These are phyloP conservation scores for Kryptolebias marmoratus DNA, from an alignment of 2,113 vertebrate genomes.

Conservation along the genomic window DNA sequence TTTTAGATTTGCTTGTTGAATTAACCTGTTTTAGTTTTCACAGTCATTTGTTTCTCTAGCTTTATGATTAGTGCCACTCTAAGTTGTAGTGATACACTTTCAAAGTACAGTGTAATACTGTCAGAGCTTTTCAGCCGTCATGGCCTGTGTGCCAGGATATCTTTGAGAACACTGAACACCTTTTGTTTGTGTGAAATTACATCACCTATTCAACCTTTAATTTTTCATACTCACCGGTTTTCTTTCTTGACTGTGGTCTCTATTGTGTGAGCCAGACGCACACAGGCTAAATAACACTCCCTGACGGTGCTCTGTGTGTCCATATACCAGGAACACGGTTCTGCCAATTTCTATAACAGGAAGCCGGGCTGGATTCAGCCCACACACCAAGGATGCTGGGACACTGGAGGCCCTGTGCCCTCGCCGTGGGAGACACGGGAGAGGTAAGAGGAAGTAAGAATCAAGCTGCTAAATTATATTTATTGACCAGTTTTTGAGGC, in stretches of 20 bases:
- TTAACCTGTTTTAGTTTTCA: no score
- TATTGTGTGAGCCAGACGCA: conserved; percentile 53
- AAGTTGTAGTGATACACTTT: no score
- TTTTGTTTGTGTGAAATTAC: conserved; percentile 19
- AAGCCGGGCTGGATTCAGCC: conserved; percentile 68
- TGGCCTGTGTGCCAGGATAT: background rate
- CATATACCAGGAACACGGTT: conserved; percentile 41
- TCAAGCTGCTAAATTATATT: conserved; percentile 14
- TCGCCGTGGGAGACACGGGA: conserved; percentile 60
- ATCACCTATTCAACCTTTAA: conserved; percentile 27
- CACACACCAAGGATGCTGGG: conserved; percentile 73
- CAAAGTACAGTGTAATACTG: no score
- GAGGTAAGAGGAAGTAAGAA: conserved; percentile 59
- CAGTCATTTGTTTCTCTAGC: no score
- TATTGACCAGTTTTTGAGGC: background rate
- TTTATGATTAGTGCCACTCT: no score
- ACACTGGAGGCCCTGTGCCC: conserved; percentile 48
- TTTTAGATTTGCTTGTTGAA: no score
- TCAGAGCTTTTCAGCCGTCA: no score
- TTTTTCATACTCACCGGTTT: conserved; percentile 14
- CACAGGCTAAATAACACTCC: conserved; percentile 17
- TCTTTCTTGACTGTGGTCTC: conserved; percentile 20
- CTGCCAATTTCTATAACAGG: conserved; percentile 77
- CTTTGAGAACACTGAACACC: background rate
- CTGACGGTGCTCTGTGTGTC: conserved; percentile 31